Conservation (phyloP, 2,888 invertebrate genomes). For the Rhagonycha lutea region DNA sequence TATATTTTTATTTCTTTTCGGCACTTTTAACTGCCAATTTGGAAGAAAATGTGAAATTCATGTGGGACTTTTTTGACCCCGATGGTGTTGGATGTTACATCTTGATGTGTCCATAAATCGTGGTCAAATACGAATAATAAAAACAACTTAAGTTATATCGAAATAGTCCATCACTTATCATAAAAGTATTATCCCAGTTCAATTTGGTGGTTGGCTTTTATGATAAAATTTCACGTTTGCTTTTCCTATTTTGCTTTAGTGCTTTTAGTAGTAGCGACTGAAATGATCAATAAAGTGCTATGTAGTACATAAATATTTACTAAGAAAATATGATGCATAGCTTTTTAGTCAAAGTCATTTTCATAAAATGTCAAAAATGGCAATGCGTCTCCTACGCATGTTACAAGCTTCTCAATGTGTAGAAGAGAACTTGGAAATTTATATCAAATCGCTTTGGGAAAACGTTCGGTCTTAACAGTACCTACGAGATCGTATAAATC, state of each 20-base stretch:
- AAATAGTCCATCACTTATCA: constrained; percentile 24
- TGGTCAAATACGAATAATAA: constrained; percentile 20
- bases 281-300: constrained; percentile 16
- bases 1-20: background rate
- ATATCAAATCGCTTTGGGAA: constrained; percentile 24
- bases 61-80: background rate
- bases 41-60: background rate
- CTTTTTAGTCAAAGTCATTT: constrained; percentile 29
- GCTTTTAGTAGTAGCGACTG: constrained; percentile 3
- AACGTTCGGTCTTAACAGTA: constrained; percentile 18
- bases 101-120: constrained; percentile 23
- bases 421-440: constrained; percentile 28
- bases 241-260: constrained; percentile 17
- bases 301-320: constrained; percentile 26
- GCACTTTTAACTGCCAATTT: background rate
- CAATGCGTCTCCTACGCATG: constrained; percentile 24
- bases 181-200: constrained; percentile 30
- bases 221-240: constrained; percentile 17
- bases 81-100: constrained; percentile 5
- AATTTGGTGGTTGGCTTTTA: constrained; percentile 19
- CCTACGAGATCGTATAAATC: constrained; percentile 20
- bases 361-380: constrained; percentile 29
- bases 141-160: constrained; percentile 24
- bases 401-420: constrained; percentile 15
- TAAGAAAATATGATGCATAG: constrained; percentile 29